Percentiles rank a stretch among this genome's conserved stretches.
Evolutionary conservation across 2,113 vertebrate species (phyloP).

Genomic region (Urocolius indicus): DNA sequence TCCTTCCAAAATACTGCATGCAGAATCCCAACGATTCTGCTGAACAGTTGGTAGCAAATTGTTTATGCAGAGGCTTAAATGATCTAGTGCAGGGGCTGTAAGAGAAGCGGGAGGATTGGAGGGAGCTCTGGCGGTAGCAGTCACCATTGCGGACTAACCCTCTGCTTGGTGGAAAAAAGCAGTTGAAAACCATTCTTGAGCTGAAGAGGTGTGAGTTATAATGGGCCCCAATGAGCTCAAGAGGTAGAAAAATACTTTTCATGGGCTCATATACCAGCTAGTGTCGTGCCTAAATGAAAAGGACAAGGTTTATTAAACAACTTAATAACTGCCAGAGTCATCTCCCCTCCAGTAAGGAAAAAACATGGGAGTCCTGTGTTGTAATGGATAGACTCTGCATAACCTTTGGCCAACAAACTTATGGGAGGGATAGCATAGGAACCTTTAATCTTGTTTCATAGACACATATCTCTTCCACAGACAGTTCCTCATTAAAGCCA

Average conservation of each 20-base stretch:
- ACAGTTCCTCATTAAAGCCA: neutral
- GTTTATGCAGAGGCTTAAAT: constrained; percentile 7
- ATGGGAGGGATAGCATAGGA: neutral
- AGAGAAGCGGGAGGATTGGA: neutral
- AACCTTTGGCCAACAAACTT: neutral
- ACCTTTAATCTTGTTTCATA: neutral
- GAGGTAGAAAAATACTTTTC: neutral
- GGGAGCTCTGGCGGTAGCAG: neutral
- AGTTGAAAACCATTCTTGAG: neutral
- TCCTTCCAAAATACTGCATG: neutral
- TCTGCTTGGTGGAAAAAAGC: neutral
- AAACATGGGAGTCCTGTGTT: neutral
- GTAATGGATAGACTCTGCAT: neutral
- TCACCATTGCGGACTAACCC: neutral
- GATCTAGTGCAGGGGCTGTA: neutral
- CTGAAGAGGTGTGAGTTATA: neutral
- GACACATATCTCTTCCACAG: neutral
- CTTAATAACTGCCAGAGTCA: neutral
- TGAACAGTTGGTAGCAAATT: neutral
- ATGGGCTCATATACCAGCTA: neutral
- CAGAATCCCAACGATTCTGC: neutral
- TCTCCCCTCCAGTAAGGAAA: neutral
- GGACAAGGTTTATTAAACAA: neutral
- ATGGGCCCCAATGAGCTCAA: neutral
- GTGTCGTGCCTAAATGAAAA: neutral